Evolutionary conservation across 1,140 invertebrate species (phyloP).

Genomic region (Temnothorax nylanderi): DNA sequence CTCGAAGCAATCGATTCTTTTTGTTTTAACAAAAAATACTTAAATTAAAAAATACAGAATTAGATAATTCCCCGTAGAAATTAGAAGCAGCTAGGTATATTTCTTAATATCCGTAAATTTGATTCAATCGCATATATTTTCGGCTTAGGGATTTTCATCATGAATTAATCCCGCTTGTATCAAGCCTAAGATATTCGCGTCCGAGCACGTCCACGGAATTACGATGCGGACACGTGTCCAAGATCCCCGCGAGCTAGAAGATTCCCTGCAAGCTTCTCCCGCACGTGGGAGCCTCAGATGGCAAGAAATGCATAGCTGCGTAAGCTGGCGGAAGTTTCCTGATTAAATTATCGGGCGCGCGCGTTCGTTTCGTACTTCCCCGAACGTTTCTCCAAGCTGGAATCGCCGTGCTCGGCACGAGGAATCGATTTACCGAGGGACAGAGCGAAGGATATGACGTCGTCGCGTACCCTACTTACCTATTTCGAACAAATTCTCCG

Average conservation of each 20-base stretch:
- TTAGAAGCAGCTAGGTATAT: not conserved
- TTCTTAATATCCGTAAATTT: not conserved
- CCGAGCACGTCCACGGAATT: slow-evolving; percentile 34
- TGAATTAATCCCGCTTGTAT: not conserved
- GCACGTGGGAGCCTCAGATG: not conserved
- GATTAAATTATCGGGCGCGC: slow-evolving; percentile 63
- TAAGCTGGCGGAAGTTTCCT: slow-evolving; percentile 48
- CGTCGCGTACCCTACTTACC: slow-evolving; percentile 36
- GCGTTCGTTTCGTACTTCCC: slow-evolving; percentile 15
- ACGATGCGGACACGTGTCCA: slow-evolving; percentile 35
- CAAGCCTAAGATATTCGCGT: slow-evolving; percentile 8
- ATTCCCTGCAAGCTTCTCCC: not conserved
- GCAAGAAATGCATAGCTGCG: slow-evolving; percentile 43
- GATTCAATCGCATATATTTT: not conserved
- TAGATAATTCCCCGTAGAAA: not conserved
- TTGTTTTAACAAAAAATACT: not conserved
- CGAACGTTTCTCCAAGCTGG: slow-evolving; percentile 14
- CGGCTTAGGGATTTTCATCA: not conserved
- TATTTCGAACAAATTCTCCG: slow-evolving; percentile 45
- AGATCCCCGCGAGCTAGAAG: not conserved
- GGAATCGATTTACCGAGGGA: slow-evolving; percentile 53
- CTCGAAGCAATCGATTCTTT: not conserved
- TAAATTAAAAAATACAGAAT: not conserved
- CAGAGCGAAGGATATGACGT: slow-evolving; percentile 35
- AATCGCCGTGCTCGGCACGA: slow-evolving; percentile 11